Evolutionary conservation across 2,797 vertebrate species (phyloP), one percentile per base, ranked within the genome.

Genomic region (Craterocephalus amniculus): DNA sequence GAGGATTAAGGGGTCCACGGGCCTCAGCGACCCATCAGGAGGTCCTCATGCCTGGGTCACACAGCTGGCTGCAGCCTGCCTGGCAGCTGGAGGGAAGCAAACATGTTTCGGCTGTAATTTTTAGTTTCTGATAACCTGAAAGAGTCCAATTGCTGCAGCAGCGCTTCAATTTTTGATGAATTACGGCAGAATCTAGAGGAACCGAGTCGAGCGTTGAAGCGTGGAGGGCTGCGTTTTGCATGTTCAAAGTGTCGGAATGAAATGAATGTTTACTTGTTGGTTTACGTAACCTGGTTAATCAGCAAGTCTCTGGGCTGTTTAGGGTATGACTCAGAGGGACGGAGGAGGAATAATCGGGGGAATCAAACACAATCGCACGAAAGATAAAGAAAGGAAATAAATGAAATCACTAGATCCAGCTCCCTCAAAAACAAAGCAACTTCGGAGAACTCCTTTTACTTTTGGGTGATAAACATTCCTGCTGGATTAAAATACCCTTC

Each of bases 31-130:
- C 85, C 88, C 78, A 56, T 51, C 9, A 64, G 58, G 74, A 78
- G 80, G 43, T 74, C 80, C 79, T 72, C 83, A 75, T 80, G 66
- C 48, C 63, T 3, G 78, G 85, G 88, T 88, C 79, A 80, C 81
- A 70, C 90, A 93, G 89, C 84, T 90, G 90, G 86, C 51, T 68
- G 34, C 80, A 73, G 74, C 69, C 56, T 59, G 74, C 58, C n/a
- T 3, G 49, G n/a, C 43, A 72, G 60, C 71, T 10, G 54, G 20
- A 49, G 0, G n/a, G 34, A 58, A 66, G 32, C 18, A 29, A 65
- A 48, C 1, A 40, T 63, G 58, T 58, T 70, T n/a, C 34, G 36
- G 24, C 13, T 26, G 38, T n/a, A 35, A 71, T 63, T 27, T 51
- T 18, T 14, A 55, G 6, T 40, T 38, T 51, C 2, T 27, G 22